phyloP scores from a whole-genome alignment of 2,113 vertebrate species.

The Amblyopsis rosae region DNA sequence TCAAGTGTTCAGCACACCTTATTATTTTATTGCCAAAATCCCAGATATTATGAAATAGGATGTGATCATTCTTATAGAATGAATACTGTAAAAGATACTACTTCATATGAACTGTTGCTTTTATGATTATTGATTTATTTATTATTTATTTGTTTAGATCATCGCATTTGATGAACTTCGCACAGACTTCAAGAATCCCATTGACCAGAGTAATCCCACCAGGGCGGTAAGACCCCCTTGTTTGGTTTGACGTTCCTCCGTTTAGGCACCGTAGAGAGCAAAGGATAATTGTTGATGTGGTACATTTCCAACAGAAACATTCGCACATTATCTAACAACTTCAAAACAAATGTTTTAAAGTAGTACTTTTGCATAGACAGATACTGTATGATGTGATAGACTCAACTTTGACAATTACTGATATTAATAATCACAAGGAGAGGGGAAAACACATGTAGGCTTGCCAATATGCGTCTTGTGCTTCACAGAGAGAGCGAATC shows the following conservation, averaged over 20 bases:
- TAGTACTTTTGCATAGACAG: background rate
- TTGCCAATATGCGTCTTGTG: constrained; percentile 30
- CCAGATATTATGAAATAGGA: too few relatives aligned
- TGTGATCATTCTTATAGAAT: too few relatives aligned
- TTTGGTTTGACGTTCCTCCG: constrained; percentile 11
- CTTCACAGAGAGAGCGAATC: constrained; percentile 86
- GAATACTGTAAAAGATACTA: too few relatives aligned
- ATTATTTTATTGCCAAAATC: too few relatives aligned
- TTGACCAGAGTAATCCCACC: constrained; percentile 96
- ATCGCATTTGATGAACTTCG: constrained; percentile 97
- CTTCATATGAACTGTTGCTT: too few relatives aligned
- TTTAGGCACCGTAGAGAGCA: constrained; percentile 5
- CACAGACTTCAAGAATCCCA: constrained; percentile 97
- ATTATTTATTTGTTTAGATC: constrained; percentile 79
- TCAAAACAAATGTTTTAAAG: too few relatives aligned
- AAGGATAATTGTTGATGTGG: too few relatives aligned
- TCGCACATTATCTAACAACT: too few relatives aligned
- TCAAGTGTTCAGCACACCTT: background rate
- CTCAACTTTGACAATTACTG: too few relatives aligned
- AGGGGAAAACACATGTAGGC: background rate
- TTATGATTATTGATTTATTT: too few relatives aligned
- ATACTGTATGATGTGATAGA: background rate
- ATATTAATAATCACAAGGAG: too few relatives aligned
- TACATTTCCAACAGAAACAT: too few relatives aligned
- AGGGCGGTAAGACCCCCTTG: constrained; percentile 86